Conservation (phyloP, 2,888 invertebrate genomes). For the Hyppa rectilinea region DNA sequence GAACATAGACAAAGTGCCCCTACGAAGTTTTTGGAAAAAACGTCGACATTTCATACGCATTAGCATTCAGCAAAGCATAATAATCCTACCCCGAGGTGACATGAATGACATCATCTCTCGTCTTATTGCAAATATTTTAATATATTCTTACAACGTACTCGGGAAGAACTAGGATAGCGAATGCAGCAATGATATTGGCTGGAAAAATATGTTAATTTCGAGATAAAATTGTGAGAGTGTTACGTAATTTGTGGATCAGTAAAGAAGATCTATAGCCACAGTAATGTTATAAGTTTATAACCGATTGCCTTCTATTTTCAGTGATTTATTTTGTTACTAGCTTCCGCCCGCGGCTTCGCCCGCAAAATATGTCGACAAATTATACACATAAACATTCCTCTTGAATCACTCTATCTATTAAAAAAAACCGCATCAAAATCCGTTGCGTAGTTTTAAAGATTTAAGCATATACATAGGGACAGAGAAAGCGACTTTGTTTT, state of each 20-base stretch:
- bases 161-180: conserved; percentile 3
- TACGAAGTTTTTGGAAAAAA: no score
- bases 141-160: conserved; percentile 6
- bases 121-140: conserved; percentile 10
- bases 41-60: no score
- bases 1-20: not conserved
- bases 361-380: no score
- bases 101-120: conserved; percentile 37
- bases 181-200: not conserved
- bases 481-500: no score
- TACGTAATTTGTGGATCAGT: not conserved
- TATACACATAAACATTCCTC: no score
- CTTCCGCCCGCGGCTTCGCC: no score
- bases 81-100: not conserved
- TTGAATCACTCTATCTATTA: no score
- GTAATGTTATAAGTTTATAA: no score
- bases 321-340: conserved; percentile 9
- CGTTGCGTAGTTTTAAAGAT: no score
- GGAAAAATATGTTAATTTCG: not conserved
- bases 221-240: conserved; percentile 7
- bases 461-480: no score
- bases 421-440: no score
- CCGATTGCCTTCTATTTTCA: conserved; percentile 10
- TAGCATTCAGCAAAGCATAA: conserved; percentile 22
- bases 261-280: no score